Evolutionary conservation across 2,113 vertebrate genomes (phyloP).

Genomic region (Collichthys lucidus): DNA sequence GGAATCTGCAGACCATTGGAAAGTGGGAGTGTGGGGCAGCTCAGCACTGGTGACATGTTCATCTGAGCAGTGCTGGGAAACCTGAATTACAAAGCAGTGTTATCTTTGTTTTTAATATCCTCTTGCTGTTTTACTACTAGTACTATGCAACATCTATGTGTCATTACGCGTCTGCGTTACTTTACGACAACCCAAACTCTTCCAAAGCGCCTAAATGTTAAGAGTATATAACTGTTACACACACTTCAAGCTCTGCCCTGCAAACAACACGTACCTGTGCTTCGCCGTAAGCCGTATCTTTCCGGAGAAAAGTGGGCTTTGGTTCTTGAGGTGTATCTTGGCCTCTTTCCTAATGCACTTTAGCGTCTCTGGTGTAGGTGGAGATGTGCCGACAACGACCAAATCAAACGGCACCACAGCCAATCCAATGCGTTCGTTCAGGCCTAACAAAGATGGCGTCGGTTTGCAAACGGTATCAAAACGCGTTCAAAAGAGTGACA

Average conservation of each 20-base stretch:
- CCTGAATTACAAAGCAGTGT: not conserved
- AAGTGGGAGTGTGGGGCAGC: slow-evolving; percentile 77
- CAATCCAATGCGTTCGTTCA: too few species aligned
- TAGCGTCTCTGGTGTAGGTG: slow-evolving; percentile 21
- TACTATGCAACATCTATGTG: not conserved
- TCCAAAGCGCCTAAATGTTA: not conserved
- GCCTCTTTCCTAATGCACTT: accelerated
- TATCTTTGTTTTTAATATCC: not conserved
- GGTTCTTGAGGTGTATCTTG: not conserved
- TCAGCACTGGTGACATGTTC: slow-evolving; percentile 27
- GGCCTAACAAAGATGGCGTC: slow-evolving; percentile 48
- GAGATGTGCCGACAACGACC: not conserved
- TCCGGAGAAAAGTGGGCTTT: not conserved
- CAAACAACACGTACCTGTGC: not conserved
- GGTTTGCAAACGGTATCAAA: not conserved
- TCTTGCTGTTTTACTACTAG: too few species aligned
- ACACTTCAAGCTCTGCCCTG: not conserved
- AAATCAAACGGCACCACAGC: not conserved
- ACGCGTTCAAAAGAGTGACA: not conserved
- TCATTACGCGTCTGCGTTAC: not conserved
- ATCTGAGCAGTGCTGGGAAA: not conserved
- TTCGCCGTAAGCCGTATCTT: not conserved
- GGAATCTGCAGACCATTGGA: slow-evolving; percentile 83
- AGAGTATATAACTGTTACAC: not conserved
- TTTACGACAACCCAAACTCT: not conserved